Percentiles rank a stretch among this genome's conserved stretches.
Evolutionary conservation across 2,888 invertebrate genomes (phyloP).

Genomic region (Tridacna crocea): DNA sequence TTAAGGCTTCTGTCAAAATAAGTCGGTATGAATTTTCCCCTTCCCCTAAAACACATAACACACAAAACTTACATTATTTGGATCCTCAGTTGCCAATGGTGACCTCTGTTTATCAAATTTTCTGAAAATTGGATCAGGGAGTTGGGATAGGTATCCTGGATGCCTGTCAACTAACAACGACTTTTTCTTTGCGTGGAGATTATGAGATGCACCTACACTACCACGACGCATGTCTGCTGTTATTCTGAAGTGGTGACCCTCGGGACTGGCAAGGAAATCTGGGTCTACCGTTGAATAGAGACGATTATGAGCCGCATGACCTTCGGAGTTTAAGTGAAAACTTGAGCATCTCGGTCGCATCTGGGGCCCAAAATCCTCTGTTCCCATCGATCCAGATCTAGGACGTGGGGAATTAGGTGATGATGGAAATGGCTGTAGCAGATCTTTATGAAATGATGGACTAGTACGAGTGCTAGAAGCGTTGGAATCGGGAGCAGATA

Average conservation of each 20-base stretch:
- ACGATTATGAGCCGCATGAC: conserved; percentile 70
- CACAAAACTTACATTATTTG: conserved; percentile 37
- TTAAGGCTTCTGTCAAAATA: too few relatives aligned
- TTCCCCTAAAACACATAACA: too few relatives aligned
- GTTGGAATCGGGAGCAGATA: conserved; percentile 70
- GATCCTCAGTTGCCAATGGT: conserved; percentile 48
- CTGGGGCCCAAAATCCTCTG: conserved; percentile 71
- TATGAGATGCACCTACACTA: conserved; percentile 77
- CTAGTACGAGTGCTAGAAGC: conserved; percentile 71
- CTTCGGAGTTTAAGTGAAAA: conserved; percentile 79
- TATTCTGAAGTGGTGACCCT: conserved; percentile 67
- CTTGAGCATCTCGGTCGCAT: conserved; percentile 79
- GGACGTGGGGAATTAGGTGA: conserved; percentile 71
- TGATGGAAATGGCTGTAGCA: conserved; percentile 68
- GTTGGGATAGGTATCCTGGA: conserved; percentile 69
- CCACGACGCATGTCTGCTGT: conserved; percentile 76
- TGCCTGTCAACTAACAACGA: conserved; percentile 75
- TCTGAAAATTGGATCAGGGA: conserved; percentile 58
- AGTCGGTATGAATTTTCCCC: too few relatives aligned
- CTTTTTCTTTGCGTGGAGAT: conserved; percentile 74
- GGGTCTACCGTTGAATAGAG: conserved; percentile 60
- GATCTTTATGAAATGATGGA: conserved; percentile 69
- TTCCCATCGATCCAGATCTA: conserved; percentile 75
- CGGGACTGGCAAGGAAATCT: conserved; percentile 55
- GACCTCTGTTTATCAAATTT: conserved; percentile 61